Base-by-base conservation (phyloP, 2,797 vertebrate species). In the Crenuchus spilurus region DNA sequence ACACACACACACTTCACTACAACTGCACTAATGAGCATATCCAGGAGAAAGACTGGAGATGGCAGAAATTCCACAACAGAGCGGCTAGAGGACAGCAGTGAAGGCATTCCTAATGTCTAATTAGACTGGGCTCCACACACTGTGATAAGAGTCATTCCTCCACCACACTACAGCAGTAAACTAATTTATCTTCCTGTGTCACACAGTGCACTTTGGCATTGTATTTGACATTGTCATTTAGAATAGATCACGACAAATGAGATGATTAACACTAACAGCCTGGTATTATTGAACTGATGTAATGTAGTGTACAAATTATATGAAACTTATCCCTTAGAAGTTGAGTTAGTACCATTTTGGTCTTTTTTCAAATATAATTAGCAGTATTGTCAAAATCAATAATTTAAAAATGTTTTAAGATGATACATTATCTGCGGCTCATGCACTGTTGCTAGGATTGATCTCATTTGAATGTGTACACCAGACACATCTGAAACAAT, bases 91-190 rank as follows among this genome's bases (percentile, higher is more conserved):
- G 39, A 68, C 70, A 60, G 57, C 20, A 61, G 64, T 42, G 51
- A 52, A 67, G 46, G 2, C 58, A 51, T 22, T 55, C 20, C 70
- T 51, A 62, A 55, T 57, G 65, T 28, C 54, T 71, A 82, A 79
- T 76, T 82, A 60, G 48, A 55, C 20, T 10, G 35, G 48, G 72
- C 63, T 66, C 55, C 69, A 79, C 58, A 13, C 9, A 20, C 48
- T 55, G 44, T 51, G 44, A 75, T 75, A 65, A 75, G 52, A 57
- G 33, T 31, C 46, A 26, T 52, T 75, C n/a, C 64, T 24, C 28
- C n/a, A 41, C 64, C 8, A 61, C 35, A 51, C 13, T 41, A 24
- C 33, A 42, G 22, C 44, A 52, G 4, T 26, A 61, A 51, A 39
- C 54, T 68, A 11, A 75, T 52, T 66, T 46, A n/a, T 28, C 64